Evolutionary conservation across 2,888 invertebrate genomes (phyloP), one percentile per base, ranked within the genome.

Genomic region (Volucella bombylans): DNA sequence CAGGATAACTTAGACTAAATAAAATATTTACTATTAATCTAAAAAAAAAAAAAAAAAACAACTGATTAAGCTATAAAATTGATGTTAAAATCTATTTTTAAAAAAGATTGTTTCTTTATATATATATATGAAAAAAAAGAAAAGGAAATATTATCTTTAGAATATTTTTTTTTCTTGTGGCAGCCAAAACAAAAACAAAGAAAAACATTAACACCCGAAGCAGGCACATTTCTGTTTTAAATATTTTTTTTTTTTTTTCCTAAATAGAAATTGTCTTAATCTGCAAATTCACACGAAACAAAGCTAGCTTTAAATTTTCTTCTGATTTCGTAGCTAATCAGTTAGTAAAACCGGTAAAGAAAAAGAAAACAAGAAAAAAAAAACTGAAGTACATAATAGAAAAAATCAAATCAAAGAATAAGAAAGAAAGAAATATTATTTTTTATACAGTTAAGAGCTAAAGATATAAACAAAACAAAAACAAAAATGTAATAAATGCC

Each of bases 1-100:
- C 99, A 99, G 93, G 98, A 98, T 93, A 97, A 98, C 93, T 95
- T 97, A 91, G 97, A 97, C 93, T 97, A 94, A 90, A 89, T 87
- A 85, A 50, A 76, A 72, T 61, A 72, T 50, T 67, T 80, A 71
- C 71, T 76, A 72, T 50, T 76, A 72, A 83, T 71, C 62, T 80
- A 43, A 62, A 31, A 31, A 73, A 23, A 45, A 14, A 59, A 54
- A 43, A 49, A 71, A 57, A 43, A 3, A 72, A 52, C 65, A 76
- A 76, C 67, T 78, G 47, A 76, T 83, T 80, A 81, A 85, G 74
- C 67, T 67, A 80, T 49, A 85, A 67, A 72, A 71, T 55, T 67
- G 23, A 76, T 76, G 67, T 76, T 69, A 67, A 78, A 64, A 47
- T 80, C 45, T 79, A 65, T 83, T 78, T 73, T 55, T 31, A 31